Evolutionary conservation across 2,888 invertebrate species (phyloP).

Genomic region (Xylocampa areola): DNA sequence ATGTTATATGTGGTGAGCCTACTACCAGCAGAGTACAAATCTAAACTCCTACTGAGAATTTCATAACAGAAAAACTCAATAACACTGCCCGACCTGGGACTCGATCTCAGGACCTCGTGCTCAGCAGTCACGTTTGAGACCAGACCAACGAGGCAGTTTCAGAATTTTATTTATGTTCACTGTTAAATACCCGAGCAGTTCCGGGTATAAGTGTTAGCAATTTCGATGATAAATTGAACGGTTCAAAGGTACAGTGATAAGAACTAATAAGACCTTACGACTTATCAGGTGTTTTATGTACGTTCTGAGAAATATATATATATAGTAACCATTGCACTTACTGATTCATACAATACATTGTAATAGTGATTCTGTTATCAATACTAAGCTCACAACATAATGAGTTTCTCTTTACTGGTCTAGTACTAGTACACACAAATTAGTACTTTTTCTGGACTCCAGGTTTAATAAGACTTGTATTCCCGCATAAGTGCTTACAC

Average conservation of each 20-base stretch:
- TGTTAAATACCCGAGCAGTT: background rate
- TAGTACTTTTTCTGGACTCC: slow-evolving; percentile 20
- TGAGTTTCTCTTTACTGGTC: slow-evolving; percentile 28
- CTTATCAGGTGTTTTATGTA: slow-evolving; percentile 39
- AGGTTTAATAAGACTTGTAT: background rate
- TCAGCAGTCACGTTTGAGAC: too few species aligned
- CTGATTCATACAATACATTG: slow-evolving; percentile 45
- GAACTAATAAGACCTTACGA: slow-evolving; percentile 25
- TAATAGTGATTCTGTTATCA: slow-evolving; percentile 46
- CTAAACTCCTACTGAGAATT: too few species aligned
- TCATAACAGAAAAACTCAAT: too few species aligned
- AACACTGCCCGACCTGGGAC: too few species aligned
- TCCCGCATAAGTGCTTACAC: background rate
- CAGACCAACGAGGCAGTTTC: too few species aligned
- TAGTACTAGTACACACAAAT: slow-evolving; percentile 26
- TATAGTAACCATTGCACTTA: slow-evolving; percentile 41
- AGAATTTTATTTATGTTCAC: too few species aligned
- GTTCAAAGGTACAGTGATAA: slow-evolving; percentile 12
- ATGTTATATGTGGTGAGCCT: too few species aligned
- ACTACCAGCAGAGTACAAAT: too few species aligned
- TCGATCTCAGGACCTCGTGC: too few species aligned
- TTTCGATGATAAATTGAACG: slow-evolving; percentile 12
- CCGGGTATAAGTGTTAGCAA: background rate
- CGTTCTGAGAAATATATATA: slow-evolving; percentile 45
- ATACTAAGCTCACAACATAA: slow-evolving; percentile 29